A percentile compares a stretch with the other conserved stretches of the same genome.
Conservation (phyloP, 2,113 vertebrate genomes). For the Heptranchias perlo region DNA sequence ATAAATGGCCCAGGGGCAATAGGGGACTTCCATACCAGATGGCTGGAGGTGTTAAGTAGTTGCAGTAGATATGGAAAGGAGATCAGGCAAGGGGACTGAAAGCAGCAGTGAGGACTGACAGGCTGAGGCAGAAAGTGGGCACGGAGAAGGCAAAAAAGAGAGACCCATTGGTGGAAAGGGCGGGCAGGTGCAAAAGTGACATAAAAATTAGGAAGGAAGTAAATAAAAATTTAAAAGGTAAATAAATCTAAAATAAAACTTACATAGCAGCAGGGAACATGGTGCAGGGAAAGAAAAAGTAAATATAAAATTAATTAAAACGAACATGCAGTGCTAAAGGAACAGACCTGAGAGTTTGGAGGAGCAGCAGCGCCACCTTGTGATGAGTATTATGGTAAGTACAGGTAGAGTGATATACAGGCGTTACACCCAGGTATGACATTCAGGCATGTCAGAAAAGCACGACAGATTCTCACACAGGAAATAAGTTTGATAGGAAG, state of each 20-base stretch:
- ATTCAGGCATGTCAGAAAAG: background rate
- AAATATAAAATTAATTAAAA: background rate
- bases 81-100: too few relatives aligned
- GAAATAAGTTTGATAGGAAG: background rate
- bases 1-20: too few relatives aligned
- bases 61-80: too few relatives aligned
- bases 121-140: background rate
- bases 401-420: too few relatives aligned
- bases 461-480: background rate
- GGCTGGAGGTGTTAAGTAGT: background rate
- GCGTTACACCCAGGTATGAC: background rate
- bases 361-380: slow-evolving; percentile 2
- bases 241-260: background rate
- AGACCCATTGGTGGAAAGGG: background rate
- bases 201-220: background rate
- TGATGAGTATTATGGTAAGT: background rate
- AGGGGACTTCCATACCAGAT: too few relatives aligned
- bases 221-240: background rate
- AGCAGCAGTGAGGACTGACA: too few relatives aligned
- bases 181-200: background rate
- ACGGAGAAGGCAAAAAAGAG: background rate
- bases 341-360: background rate
- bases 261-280: background rate
- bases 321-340: background rate
- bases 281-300: too few relatives aligned